Evolutionary conservation across 1,140 invertebrate genomes (phyloP).

Genomic region (Drosophila chauvacae): DNA sequence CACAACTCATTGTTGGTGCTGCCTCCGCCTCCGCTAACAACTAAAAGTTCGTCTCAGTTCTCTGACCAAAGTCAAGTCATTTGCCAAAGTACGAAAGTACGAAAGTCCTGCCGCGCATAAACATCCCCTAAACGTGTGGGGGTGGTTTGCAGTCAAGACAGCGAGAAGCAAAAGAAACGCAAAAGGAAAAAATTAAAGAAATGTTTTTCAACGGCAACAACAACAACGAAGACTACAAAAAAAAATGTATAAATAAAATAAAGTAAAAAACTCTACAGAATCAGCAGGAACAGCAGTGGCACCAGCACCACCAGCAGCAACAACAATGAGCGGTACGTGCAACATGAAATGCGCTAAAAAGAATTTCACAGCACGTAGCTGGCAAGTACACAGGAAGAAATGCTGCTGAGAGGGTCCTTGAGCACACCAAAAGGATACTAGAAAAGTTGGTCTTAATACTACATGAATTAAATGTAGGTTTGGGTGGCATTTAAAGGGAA

Average conservation of each 20-base stretch:
- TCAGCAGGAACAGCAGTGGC: conserved; percentile 29
- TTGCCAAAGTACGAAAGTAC: conserved; percentile 64
- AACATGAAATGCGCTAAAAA: conserved; percentile 75
- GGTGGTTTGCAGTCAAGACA: conserved; percentile 67
- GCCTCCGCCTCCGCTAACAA: conserved; percentile 7
- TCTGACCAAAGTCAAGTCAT: conserved; percentile 78
- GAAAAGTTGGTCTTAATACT: not conserved
- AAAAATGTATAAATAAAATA: conserved; percentile 30
- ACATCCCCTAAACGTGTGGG: conserved; percentile 73
- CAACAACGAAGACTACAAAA: conserved; percentile 7
- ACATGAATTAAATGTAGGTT: not conserved
- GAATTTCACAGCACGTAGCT: conserved; percentile 74
- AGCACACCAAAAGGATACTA: not conserved
- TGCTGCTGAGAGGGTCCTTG: not conserved
- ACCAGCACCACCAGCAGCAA: conserved; percentile 21
- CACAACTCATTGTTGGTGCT: conserved; percentile 10
- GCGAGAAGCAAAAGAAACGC: conserved; percentile 41
- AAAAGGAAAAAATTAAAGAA: conserved; percentile 66
- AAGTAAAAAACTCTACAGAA: conserved; percentile 49
- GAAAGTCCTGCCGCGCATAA: conserved; percentile 69
- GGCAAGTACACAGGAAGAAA: conserved; percentile 15
- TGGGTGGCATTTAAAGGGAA: not conserved
- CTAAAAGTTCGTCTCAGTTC: conserved; percentile 50
- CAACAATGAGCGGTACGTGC: conserved; percentile 54
- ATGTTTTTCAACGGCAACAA: conserved; percentile 38